Conservation (phyloP, 2,797 vertebrate species). For the Hybognathus amarus region DNA sequence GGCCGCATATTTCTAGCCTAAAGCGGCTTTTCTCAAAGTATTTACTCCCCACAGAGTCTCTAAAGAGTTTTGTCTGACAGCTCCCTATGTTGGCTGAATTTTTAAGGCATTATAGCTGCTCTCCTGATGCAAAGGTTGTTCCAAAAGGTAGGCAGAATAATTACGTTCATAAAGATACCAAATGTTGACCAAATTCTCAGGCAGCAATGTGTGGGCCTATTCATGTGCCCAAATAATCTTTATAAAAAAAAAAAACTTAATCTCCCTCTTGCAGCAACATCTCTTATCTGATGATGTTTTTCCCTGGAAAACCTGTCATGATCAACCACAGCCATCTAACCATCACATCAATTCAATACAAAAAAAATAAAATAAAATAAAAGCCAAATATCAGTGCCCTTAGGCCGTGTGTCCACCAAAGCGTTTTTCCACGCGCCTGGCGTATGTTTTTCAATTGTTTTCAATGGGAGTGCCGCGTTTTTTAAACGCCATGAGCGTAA, state of each 20-base stretch:
- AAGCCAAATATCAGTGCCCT: too few relatives aligned
- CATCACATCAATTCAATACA: too few relatives aligned
- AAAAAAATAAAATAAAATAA: too few relatives aligned
- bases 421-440: too few relatives aligned
- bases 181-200: neutral
- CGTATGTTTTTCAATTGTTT: too few relatives aligned
- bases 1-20: neutral
- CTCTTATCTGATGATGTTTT: neutral
- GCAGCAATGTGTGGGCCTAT: neutral
- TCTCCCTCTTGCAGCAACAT: neutral
- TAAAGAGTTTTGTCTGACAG: constrained; percentile 5
- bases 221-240: neutral
- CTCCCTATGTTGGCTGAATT: neutral
- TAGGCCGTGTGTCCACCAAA: too few relatives aligned
- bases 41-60: neutral
- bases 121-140: neutral
- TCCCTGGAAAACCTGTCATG: neutral
- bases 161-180: neutral
- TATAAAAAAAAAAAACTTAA: neutral
- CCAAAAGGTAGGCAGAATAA: neutral
- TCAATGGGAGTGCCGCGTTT: too few relatives aligned
- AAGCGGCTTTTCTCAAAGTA: neutral
- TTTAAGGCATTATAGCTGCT: neutral
- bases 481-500: too few relatives aligned
- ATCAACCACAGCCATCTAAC: neutral